Evolutionary conservation across 2,888 invertebrate species (phyloP).

Genomic region (Drosophila emarginata): DNA sequence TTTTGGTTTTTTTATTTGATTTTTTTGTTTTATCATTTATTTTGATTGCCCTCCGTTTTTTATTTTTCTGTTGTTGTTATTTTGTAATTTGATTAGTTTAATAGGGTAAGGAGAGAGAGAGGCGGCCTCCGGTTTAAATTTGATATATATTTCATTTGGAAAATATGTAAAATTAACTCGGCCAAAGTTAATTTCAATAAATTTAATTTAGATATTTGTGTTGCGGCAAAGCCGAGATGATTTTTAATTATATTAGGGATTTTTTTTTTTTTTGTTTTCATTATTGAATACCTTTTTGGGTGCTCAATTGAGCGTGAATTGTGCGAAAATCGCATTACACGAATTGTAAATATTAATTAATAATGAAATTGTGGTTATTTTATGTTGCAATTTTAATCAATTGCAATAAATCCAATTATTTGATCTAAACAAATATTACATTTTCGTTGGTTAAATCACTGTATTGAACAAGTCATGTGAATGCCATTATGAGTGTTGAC

Average conservation of each 20-base stretch:
- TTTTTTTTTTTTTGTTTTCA: background rate
- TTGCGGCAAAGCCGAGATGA: background rate
- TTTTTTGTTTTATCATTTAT: slow-evolving; percentile 1
- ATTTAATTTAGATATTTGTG: background rate
- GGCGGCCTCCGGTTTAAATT: background rate
- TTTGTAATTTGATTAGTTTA: slow-evolving; percentile 4
- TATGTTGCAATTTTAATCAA: background rate
- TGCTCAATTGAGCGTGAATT: background rate
- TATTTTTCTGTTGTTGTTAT: background rate
- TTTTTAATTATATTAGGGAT: background rate
- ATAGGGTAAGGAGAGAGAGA: background rate
- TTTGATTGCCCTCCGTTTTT: background rate
- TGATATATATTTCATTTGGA: background rate
- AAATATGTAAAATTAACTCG: background rate
- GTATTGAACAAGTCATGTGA: background rate
- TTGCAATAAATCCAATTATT: background rate
- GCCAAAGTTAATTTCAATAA: background rate
- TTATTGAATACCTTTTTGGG: background rate
- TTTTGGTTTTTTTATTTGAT: slow-evolving; percentile 11
- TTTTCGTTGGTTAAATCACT: background rate
- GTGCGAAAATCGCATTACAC: background rate
- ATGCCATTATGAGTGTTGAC: background rate
- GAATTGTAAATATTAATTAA: background rate
- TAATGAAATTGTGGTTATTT: background rate
- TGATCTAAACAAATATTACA: background rate